A percentile compares a stretch with the other conserved stretches of the same genome.
Conservation (phyloP, 92 coral and sea anemone genomes). For the Plumapathes pennacea region DNA sequence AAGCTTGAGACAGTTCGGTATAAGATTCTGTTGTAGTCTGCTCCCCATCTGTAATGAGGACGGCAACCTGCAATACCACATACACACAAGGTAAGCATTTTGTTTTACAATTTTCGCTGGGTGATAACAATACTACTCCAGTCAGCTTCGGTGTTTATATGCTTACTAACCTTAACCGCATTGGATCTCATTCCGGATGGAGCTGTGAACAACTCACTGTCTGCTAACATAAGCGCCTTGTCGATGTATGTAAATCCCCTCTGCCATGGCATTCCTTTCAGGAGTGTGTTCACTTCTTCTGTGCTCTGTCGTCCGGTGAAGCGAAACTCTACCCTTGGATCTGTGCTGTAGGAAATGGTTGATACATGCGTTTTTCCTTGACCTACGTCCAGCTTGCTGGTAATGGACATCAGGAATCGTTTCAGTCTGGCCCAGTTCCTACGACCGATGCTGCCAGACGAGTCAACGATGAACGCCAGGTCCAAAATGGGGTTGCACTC, state of each 20-base stretch:
- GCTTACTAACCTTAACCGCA: constrained; percentile 19
- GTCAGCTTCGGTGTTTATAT: too few relatives aligned
- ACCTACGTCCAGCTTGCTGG: constrained; percentile 47
- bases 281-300: constrained; percentile 8
- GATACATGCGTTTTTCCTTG: constrained; percentile 55
- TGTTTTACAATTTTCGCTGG: background rate
- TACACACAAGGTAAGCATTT: background rate
- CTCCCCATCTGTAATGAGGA: constrained; percentile 55
- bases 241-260: constrained; percentile 61
- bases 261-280: constrained; percentile 44
- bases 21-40: constrained; percentile 33
- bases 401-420: constrained; percentile 34
- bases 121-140: background rate
- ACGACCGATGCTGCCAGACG: constrained; percentile 60
- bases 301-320: constrained; percentile 32
- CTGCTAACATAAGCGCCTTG: constrained; percentile 53
- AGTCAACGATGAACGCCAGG: constrained; percentile 61
- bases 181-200: constrained; percentile 35
- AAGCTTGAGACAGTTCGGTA: constrained; percentile 43
- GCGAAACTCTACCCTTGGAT: constrained; percentile 38
- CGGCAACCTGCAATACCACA: constrained; percentile 26
- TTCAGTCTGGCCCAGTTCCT: constrained; percentile 51
- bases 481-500: constrained; percentile 49
- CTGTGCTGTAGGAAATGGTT: constrained; percentile 52
- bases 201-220: constrained; percentile 24